These are phyloP conservation scores for Ptyas mucosa DNA, from an alignment of 2,113 vertebrate genomes.

Conservation along the genomic window DNA sequence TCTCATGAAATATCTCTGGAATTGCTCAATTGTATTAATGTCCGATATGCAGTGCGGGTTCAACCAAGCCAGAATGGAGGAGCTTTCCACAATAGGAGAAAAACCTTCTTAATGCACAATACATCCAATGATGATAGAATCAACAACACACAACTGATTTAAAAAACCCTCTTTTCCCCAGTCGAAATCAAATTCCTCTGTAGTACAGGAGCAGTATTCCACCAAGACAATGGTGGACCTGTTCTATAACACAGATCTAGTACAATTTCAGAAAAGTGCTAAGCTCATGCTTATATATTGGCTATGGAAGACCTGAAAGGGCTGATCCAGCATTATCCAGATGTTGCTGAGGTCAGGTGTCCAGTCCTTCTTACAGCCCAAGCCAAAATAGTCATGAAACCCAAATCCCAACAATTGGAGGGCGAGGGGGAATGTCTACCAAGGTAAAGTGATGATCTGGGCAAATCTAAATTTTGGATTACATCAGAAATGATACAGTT, in stretches of 20 bases:
- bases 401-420: background rate
- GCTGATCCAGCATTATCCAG: background rate
- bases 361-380: background rate
- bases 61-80: background rate
- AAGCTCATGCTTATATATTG: background rate
- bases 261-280: background rate
- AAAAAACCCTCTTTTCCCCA: background rate
- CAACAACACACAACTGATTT: background rate
- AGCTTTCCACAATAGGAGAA: background rate
- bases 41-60: too few species aligned
- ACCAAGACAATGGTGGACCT: background rate
- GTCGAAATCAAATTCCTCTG: background rate
- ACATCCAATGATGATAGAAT: background rate
- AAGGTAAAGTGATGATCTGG: background rate
- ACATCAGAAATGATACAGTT: background rate
- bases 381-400: background rate
- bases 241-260: background rate
- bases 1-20: too few species aligned
- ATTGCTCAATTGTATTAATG: too few species aligned
- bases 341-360: background rate
- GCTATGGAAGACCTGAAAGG: background rate
- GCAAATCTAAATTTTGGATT: background rate
- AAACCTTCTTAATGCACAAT: background rate
- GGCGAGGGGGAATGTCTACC: background rate
- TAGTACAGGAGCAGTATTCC: background rate